Base-by-base conservation (phyloP, 2,888 invertebrate species). In the Notocelia uddmanniana region DNA sequence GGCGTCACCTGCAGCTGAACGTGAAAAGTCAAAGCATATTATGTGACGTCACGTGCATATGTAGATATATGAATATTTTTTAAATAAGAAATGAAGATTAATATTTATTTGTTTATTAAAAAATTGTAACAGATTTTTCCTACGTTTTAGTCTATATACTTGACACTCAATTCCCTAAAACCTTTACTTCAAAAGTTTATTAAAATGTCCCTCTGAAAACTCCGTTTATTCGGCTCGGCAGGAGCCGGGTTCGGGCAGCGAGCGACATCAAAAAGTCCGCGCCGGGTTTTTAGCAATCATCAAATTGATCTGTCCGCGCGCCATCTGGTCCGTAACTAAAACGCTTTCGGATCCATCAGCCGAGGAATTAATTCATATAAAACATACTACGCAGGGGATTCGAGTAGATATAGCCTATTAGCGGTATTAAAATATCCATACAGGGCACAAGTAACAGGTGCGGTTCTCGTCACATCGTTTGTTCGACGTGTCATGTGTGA, bases 341-440 rank as follows among this genome's bases (percentile, higher is more conserved):
- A 83, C 88, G 92, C 91, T 93, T 93, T 93, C 80, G 88, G 81
- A 81, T 81, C 90, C 82, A 85, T 89, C 89, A 90, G 85, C 90
- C 91, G 92, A 88, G 80, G 93, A 93, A 93, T 93, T 92, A 93
- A 93, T 93, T 93, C 90, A 91, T 91, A 91, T 91, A 93, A 92
- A 91, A 93, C 89, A 77, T 68, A 64, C 31, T 58, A 68, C 48
- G 59, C 59, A 45, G 59, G 67, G 71, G 71, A 41, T 57, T 26
- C 2, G 31, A 31, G 54, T 54, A 34, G 31, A 60, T 59, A 59
- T 54, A 57, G 57, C 62, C 68, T 72, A 72, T 72, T 68, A 72
- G 50, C 45, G 31, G 67, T 68, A 72, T 68, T 68, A 57, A 72
- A 68, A 67, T 72, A 62, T 54, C 60, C 6, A 13, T 55, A 45